Percentiles rank a stretch among this genome's conserved stretches.
phyloP scores from a whole-genome alignment of 2,888 invertebrate species.

The Neoitamus cyanurus region DNA sequence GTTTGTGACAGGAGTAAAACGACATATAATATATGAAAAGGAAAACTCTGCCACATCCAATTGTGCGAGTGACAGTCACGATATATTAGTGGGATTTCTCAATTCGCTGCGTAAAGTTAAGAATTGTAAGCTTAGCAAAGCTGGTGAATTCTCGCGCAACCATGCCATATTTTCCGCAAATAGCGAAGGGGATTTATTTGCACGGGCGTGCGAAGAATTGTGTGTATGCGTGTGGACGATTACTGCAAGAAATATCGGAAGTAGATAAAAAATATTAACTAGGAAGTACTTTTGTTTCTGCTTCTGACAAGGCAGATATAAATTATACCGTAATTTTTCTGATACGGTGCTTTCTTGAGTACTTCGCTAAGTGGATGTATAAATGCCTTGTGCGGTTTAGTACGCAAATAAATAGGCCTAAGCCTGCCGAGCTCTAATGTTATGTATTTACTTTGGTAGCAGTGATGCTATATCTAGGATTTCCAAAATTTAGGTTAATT shows the following conservation, averaged over 20 bases:
- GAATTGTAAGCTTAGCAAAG: background rate
- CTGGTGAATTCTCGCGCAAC: slow-evolving; percentile 15
- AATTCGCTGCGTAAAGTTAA: background rate
- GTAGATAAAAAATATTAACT: slow-evolving; percentile 50
- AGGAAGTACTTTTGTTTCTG: slow-evolving; percentile 47
- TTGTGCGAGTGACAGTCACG: background rate
- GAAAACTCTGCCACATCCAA: background rate
- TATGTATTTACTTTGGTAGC: background rate
- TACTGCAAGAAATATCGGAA: slow-evolving; percentile 52
- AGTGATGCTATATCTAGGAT: background rate
- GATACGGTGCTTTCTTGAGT: slow-evolving; percentile 13
- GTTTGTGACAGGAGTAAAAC: background rate
- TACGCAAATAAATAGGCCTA: background rate
- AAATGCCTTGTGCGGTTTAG: background rate
- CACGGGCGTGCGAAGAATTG: slow-evolving; percentile 12
- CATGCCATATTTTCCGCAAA: background rate
- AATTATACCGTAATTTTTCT: slow-evolving; percentile 32
- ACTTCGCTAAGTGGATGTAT: background rate
- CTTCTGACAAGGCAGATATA: slow-evolving; percentile 48
- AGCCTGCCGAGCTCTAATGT: background rate
- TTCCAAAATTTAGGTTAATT: background rate
- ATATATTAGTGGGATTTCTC: background rate
- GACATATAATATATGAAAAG: background rate
- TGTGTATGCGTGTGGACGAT: slow-evolving; percentile 43
- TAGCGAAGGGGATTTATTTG: background rate